Base-by-base conservation (phyloP, 2,113 vertebrate genomes). In the Thryonomys swinderianus region DNA sequence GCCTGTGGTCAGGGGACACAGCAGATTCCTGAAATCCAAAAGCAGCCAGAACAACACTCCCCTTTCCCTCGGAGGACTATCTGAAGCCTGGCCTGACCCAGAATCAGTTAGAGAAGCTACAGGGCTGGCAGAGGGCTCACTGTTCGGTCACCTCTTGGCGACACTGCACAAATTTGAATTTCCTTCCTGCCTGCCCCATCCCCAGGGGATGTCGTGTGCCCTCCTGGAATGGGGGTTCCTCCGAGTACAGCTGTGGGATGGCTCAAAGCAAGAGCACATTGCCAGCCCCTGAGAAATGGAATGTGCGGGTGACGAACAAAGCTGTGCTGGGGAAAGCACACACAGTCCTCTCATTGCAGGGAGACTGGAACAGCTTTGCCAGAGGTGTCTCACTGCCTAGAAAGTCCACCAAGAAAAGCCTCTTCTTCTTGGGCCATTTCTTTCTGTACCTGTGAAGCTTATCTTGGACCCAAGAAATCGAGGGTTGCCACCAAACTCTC, bases 241-340 rank as follows among this genome's bases (percentile, higher is more conserved):
- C 84, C 66, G 21, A 1, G 32, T 3, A 1, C 3, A 20, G 45
- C 5, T 0, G 0, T 7, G 3, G 0, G 5, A 59, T 21, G 9
- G 5, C 67, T 21, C 40, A 3, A 4, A 27, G 67, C 34, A 42
- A 14, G 34, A 3, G 40, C 25, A 2, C 0, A 0, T 0, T 14
- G 42, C 42, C 1, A 42, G n/a, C 21, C 32, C 25, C 20, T 0
- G 0, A 30, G 55, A 32, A 37, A 30, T 37, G 8, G 2, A 51
- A 74, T 14, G 55, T 1, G 0, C 37, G 42, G 3, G 0, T 1
- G 7, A 10, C 20, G 8, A 18, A 73, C 16, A 34, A 40, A 23
- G 3, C 37, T 62, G 1, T 1, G 53, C 45, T 0, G 1, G 57
- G 9, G n/a, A 25, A n/a, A 11, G 13, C 25, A 4, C 13, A 3